A percentile compares a stretch with the other conserved stretches of the same genome.
phyloP scores from a whole-genome alignment of 1,140 invertebrate genomes.

The Diploscapter pachys region DNA sequence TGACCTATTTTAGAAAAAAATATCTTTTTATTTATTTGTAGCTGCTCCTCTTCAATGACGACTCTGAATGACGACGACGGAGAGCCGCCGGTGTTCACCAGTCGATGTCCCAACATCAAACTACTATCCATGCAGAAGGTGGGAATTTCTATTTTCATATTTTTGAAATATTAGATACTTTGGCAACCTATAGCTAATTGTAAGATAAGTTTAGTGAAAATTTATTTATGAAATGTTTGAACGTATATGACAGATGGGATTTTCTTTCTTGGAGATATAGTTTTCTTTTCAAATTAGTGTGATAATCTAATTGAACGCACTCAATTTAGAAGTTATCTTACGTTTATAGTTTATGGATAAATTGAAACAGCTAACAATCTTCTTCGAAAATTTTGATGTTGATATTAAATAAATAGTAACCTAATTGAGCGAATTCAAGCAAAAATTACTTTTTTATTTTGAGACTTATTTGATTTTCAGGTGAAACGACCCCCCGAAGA shows the following conservation, averaged over 20 bases:
- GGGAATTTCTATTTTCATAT: neutral
- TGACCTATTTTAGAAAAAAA: no score
- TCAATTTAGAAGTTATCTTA: no score
- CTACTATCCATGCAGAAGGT: neutral
- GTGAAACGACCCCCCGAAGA: slow-evolving; percentile 15
- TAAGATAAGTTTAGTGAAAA: no score
- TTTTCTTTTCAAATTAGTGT: neutral
- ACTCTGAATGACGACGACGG: slow-evolving; percentile 1
- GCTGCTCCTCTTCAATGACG: no score
- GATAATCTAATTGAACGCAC: no score
- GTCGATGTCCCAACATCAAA: slow-evolving; percentile 1
- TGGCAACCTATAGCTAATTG: no score
- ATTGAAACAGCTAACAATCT: neutral
- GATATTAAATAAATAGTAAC: neutral
- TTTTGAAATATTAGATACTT: slow-evolving; percentile 1
- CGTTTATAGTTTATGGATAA: neutral
- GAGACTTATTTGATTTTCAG: neutral
- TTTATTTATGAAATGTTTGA: no score
- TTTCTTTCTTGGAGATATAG: no score
- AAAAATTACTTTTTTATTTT: neutral
- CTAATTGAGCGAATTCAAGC: neutral
- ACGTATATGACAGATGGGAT: no score
- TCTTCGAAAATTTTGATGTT: no score
- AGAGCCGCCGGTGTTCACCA: slow-evolving; percentile 11
- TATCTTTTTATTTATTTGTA: no score